Conservation (phyloP, 2,113 vertebrate species). For the Lagopus leucura region DNA sequence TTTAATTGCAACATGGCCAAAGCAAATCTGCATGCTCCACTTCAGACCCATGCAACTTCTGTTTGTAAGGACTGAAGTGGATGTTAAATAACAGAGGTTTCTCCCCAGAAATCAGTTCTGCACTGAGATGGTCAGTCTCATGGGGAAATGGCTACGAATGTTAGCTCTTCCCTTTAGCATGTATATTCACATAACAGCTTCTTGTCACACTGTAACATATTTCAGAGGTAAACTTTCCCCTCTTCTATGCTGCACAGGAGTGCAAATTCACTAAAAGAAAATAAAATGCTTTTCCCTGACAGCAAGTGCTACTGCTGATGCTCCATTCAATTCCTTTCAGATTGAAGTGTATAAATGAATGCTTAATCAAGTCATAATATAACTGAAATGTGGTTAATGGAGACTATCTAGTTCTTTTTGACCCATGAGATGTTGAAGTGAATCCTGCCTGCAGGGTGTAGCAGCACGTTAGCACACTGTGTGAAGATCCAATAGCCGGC, state of each 20-base stretch:
- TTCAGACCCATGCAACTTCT: background rate
- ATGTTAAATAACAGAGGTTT: background rate
- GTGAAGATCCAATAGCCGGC: background rate
- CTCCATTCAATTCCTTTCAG: background rate
- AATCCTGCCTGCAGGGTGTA: background rate
- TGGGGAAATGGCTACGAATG: fast-evolving
- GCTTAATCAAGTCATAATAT: background rate
- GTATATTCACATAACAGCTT: background rate
- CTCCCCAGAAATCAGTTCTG: fast-evolving
- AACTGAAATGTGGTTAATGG: constrained; percentile 30
- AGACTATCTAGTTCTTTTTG: background rate
- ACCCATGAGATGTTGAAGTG: background rate
- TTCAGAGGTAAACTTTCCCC: background rate
- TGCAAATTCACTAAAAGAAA: background rate
- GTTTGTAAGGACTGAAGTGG: background rate
- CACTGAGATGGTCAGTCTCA: fast-evolving
- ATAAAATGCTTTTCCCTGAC: background rate
- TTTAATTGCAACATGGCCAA: background rate
- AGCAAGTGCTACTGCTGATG: fast-evolving
- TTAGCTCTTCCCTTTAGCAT: background rate
- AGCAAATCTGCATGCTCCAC: background rate
- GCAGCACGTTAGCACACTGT: background rate
- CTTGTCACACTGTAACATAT: background rate
- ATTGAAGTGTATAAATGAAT: background rate
- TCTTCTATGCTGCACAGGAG: fast-evolving